These are phyloP conservation scores for Thunnus maccoyii DNA, from an alignment of 2,113 vertebrate species.

Conservation along the genomic window DNA sequence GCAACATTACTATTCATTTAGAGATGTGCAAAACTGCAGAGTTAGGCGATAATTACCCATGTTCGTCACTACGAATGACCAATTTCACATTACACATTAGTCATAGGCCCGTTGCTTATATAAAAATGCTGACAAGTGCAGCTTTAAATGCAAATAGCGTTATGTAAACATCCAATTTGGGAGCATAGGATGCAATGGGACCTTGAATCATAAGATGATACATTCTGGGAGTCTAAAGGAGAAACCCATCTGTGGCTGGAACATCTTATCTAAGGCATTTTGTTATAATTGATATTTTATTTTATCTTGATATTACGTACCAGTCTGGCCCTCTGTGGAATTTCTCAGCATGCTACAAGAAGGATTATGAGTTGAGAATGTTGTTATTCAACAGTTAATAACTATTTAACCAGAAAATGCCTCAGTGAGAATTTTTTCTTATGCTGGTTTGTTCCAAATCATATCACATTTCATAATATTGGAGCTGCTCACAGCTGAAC, in stretches of 20 bases:
- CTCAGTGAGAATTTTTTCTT: neutral
- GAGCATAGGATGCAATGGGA: neutral
- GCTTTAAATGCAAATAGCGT: neutral
- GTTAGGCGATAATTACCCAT: too few species aligned
- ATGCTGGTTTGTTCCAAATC: constrained; percentile 2
- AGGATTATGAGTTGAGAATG: constrained; percentile 2
- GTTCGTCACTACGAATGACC: neutral
- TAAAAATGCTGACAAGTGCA: neutral
- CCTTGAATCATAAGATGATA: neutral
- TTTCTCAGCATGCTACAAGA: constrained; percentile 6
- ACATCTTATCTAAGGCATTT: neutral
- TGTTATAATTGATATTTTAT: constrained; percentile 12
- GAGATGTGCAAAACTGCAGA: too few species aligned
- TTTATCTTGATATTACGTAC: neutral
- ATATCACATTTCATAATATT: constrained; percentile 43
- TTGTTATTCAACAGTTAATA: constrained; percentile 36
- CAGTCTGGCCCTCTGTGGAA: constrained; percentile 13
- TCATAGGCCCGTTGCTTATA: neutral
- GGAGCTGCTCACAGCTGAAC: neutral
- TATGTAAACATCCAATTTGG: neutral
- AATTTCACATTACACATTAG: neutral
- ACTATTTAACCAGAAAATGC: constrained; percentile 9
- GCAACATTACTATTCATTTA: too few species aligned
- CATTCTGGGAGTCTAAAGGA: neutral
- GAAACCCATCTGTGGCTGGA: neutral